Percentiles rank a stretch among this genome's conserved stretches.
Conservation (phyloP, 2,888 invertebrate genomes). For the Theodoxus fluviatilis region DNA sequence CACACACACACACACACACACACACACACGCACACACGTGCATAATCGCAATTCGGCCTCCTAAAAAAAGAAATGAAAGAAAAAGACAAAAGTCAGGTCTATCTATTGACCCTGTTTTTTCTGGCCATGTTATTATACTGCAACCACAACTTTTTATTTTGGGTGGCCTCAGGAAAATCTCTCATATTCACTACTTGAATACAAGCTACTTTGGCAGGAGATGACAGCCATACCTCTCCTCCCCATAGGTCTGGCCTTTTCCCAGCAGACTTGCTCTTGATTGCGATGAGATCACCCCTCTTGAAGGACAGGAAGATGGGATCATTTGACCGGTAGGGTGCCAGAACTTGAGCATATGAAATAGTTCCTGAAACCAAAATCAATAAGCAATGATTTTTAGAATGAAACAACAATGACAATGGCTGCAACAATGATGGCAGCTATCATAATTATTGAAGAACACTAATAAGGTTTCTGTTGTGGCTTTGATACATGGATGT, state of each 20-base stretch:
- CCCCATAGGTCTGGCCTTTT: constrained; percentile 49
- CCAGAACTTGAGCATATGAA: constrained; percentile 44
- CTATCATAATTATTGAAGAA: not conserved
- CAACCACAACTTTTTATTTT: not conserved
- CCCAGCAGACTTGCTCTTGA: constrained; percentile 55
- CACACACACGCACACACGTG: no score
- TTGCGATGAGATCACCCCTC: constrained; percentile 40
- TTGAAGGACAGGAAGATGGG: constrained; percentile 46
- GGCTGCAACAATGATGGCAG: not conserved
- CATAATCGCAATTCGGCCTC: no score
- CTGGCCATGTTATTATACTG: not conserved
- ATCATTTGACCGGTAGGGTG: constrained; percentile 42
- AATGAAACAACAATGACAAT: not conserved
- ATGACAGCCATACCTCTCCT: constrained; percentile 44
- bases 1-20: no score
- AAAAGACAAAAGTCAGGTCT: no score
- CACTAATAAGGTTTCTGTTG: no score
- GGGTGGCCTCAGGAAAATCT: not conserved
- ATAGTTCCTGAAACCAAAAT: constrained; percentile 40
- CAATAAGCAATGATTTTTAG: not conserved
- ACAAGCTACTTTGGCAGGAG: not conserved
- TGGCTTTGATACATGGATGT: no score
- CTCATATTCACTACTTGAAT: not conserved
- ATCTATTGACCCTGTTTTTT: no score
- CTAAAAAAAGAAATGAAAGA: no score